Evolutionary conservation across 2,113 vertebrate genomes (phyloP).

Genomic region (Menidia beryllina): DNA sequence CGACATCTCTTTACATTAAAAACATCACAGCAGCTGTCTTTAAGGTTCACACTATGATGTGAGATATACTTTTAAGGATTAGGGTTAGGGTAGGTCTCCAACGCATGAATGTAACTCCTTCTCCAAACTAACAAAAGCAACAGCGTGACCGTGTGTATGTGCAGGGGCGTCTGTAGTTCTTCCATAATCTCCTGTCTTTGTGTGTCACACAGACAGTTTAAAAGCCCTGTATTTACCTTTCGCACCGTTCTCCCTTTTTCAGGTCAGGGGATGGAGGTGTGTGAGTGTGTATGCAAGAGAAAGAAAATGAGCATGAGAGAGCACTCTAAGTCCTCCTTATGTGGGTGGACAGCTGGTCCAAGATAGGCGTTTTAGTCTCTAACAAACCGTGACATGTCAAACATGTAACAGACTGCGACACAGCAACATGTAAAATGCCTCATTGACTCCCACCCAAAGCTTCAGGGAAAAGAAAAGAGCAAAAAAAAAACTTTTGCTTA

Average conservation of each 20-base stretch:
- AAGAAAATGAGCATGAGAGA: conserved; percentile 9
- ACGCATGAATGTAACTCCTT: conserved; percentile 25
- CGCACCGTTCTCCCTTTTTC: conserved; percentile 69
- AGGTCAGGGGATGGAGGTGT: conserved; percentile 37
- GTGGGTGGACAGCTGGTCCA: conserved; percentile 73
- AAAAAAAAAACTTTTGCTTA: conserved; percentile 35
- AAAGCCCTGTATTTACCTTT: conserved; percentile 84
- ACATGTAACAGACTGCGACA: conserved; percentile 65
- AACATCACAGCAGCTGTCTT: conserved; percentile 1
- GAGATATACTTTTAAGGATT: conserved; percentile 23
- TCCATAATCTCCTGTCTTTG: conserved; percentile 74
- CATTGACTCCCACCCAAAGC: conserved; percentile 65
- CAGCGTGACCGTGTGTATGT: conserved; percentile 35
- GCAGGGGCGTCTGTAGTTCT: conserved; percentile 59
- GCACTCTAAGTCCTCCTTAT: conserved; percentile 43
- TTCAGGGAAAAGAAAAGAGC: conserved; percentile 49
- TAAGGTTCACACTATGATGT: conserved; percentile 6
- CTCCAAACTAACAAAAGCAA: conserved; percentile 50
- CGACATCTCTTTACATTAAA: conserved; percentile 3
- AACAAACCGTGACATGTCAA: conserved; percentile 76
- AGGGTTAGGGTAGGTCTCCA: conserved; percentile 22
- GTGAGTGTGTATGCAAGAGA: conserved; percentile 11
- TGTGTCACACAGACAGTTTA: conserved; percentile 77
- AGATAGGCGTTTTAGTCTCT: conserved; percentile 71
- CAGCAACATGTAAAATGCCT: conserved; percentile 68